phyloP scores from a whole-genome alignment of 2,113 vertebrate species.

The Eclectus roratus region DNA sequence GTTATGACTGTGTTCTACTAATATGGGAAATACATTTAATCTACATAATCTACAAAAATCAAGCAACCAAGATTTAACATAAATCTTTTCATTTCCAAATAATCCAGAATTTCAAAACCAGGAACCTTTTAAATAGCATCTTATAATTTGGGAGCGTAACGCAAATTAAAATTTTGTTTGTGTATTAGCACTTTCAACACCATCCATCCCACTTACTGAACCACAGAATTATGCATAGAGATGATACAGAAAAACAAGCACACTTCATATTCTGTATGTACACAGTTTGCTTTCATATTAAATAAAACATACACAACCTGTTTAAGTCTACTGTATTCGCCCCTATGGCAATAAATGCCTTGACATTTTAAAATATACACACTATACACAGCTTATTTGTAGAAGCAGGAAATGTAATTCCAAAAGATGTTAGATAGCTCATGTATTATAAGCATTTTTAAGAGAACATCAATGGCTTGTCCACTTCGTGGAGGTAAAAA shows the following conservation, averaged over 20 bases:
- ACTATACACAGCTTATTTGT: background rate
- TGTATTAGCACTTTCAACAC: background rate
- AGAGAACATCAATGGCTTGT: slow-evolving; percentile 27
- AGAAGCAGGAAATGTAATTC: background rate
- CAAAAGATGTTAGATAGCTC: background rate
- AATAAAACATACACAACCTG: background rate
- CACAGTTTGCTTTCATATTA: background rate
- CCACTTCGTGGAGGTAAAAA: background rate
- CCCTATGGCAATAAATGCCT: background rate
- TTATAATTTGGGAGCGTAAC: background rate
- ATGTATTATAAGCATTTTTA: slow-evolving; percentile 24
- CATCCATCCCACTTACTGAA: background rate
- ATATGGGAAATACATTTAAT: background rate
- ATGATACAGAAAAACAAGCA: background rate
- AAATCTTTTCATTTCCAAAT: background rate
- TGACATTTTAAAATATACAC: background rate
- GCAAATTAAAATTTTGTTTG: background rate
- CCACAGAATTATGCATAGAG: background rate
- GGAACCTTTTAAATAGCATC: background rate
- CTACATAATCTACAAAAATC: background rate
- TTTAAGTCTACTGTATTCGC: background rate
- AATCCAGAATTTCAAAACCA: background rate
- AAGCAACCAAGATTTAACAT: background rate
- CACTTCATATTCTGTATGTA: background rate
- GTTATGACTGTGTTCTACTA: background rate